These are phyloP conservation scores for Omphaloscelis lunosa DNA, from an alignment of 2,888 invertebrate genomes.

Conservation along the genomic window DNA sequence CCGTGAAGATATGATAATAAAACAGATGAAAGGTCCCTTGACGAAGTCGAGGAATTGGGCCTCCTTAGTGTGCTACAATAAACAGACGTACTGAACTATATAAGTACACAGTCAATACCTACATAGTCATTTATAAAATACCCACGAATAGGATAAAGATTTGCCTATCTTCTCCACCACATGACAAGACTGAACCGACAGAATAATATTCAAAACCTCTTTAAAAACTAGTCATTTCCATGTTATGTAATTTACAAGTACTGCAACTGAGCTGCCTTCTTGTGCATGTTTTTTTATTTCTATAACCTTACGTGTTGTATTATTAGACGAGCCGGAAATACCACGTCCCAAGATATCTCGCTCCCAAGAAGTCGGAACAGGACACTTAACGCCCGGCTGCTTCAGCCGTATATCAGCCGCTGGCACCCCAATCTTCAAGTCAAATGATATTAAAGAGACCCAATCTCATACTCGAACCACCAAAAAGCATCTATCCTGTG, in stretches of 20 bases:
- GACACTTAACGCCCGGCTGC: not conserved
- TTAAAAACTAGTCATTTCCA: not conserved
- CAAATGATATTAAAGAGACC: not conserved
- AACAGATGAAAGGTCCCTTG: too few relatives aligned
- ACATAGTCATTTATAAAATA: not conserved
- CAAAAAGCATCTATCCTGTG: not conserved
- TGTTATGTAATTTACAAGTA: not conserved
- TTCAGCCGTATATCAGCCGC: not conserved
- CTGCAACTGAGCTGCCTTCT: not conserved
- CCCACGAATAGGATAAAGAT: too few relatives aligned
- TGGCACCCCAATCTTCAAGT: not conserved
- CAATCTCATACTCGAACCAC: not conserved
- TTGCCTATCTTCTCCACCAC: not conserved
- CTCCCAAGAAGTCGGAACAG: not conserved
- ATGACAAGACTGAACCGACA: not conserved
- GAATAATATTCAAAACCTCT: not conserved
- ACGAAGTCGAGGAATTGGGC: not conserved
- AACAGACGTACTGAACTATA: not conserved
- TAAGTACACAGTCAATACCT: not conserved
- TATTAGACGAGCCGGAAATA: not conserved
- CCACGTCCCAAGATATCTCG: not conserved
- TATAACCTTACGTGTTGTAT: not conserved
- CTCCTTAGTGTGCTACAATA: not conserved
- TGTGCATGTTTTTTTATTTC: not conserved
- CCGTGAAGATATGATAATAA: not conserved